Evolutionary conservation across 2,888 invertebrate species (phyloP).

Genomic region (Hirtodrosophila trivittata): DNA sequence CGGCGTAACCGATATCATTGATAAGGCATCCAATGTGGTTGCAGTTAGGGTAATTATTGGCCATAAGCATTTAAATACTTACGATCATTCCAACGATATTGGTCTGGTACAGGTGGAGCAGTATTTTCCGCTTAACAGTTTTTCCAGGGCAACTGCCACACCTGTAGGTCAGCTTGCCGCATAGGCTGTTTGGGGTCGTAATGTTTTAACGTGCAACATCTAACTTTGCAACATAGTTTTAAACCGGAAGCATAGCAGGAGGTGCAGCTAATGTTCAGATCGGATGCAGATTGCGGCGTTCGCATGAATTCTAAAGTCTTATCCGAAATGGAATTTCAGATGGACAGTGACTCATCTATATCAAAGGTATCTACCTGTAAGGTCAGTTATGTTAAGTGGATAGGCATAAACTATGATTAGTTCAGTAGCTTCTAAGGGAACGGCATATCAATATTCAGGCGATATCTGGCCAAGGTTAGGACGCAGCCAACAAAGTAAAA

Average conservation of each 20-base stretch:
- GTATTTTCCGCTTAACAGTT: neutral
- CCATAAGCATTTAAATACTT: neutral
- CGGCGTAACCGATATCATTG: slow-evolving; percentile 8
- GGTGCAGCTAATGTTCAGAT: neutral
- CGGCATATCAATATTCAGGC: too few relatives aligned
- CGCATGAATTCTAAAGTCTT: neutral
- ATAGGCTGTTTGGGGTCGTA: neutral
- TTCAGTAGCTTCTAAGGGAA: too few relatives aligned
- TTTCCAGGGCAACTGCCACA: neutral
- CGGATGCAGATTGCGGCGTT: neutral
- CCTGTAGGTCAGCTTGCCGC: neutral
- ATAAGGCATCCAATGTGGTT: slow-evolving; percentile 16
- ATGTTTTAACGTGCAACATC: too few relatives aligned
- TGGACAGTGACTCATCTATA: neutral
- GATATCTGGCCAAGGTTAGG: too few relatives aligned
- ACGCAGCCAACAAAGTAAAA: too few relatives aligned
- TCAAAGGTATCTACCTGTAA: too few relatives aligned
- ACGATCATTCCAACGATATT: neutral
- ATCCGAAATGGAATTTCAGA: neutral
- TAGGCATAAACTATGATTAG: too few relatives aligned
- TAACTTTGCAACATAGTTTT: too few relatives aligned
- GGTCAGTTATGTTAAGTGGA: too few relatives aligned
- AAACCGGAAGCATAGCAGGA: neutral
- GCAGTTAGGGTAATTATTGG: too few relatives aligned
- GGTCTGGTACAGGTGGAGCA: neutral